Conservation (phyloP, 2,888 invertebrate genomes). For the Drosophila mayaguana region DNA sequence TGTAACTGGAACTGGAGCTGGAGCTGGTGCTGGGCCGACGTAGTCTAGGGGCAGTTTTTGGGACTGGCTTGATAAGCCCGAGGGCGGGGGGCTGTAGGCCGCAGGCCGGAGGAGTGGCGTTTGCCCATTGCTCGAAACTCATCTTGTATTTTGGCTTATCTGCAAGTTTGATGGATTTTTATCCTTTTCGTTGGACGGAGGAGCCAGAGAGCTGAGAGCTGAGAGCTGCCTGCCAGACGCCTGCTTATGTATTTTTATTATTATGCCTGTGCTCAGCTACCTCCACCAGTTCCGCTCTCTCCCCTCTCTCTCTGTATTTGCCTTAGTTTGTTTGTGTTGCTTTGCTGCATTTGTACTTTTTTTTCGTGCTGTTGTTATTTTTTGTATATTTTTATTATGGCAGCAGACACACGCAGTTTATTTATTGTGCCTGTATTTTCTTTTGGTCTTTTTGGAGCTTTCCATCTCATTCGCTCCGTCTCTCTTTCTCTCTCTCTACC, state of each 20-base stretch:
- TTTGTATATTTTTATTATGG: constrained; percentile 65
- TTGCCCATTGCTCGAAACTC: constrained; percentile 41
- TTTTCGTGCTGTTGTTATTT: constrained; percentile 1
- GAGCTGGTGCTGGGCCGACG: background rate
- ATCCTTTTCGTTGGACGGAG: constrained; percentile 57
- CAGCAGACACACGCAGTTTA: constrained; percentile 70
- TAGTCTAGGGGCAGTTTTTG: background rate
- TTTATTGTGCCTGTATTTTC: constrained; percentile 63
- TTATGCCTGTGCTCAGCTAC: constrained; percentile 24
- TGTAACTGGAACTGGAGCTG: constrained; percentile 18
- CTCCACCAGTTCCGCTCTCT: background rate
- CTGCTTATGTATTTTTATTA: constrained; percentile 58
- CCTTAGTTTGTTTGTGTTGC: constrained; percentile 36
- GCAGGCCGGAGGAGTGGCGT: constrained; percentile 11
- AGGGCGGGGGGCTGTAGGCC: background rate
- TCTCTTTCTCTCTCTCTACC: constrained; percentile 1
- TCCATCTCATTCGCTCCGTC: background rate
- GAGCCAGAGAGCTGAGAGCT: background rate
- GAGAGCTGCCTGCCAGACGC: constrained; percentile 12
- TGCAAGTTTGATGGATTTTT: constrained; percentile 80
- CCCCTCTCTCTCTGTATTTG: background rate
- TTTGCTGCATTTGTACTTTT: constrained; percentile 47
- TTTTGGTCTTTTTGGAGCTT: constrained; percentile 18
- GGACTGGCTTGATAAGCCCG: constrained; percentile 1
- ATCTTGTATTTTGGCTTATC: constrained; percentile 72